Evolutionary conservation across 2,888 invertebrate species (phyloP), one percentile per base, ranked within the genome.

Genomic region (Cosmorhoe ocellata): DNA sequence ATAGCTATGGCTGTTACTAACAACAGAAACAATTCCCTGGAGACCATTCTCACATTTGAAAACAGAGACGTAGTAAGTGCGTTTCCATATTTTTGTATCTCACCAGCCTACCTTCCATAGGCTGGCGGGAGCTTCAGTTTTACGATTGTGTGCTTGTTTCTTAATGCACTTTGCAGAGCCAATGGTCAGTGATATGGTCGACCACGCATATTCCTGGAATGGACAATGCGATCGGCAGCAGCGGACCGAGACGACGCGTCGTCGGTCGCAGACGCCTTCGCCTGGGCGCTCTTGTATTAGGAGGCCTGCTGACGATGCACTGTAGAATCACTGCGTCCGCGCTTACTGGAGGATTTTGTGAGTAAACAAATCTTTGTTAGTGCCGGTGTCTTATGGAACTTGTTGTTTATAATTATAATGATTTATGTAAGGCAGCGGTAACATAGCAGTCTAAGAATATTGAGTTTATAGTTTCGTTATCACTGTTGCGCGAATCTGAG

Each of bases 171-270:
- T 42, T 18, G 11, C 61, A 81, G 64, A 82, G 80, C 56, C 74
- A 84, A 28, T 85, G 79, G 79, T 89, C 89, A 30, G 69, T 76
- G 53, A 70, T 81, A 54, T 83, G 84, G 83, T 89, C 89, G 49
- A 89, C 89, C 31, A 56, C 69, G 1, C 66, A 83, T 50, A 67
- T 89, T 31, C 79, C 84, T 24, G 79, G 73, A 30, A 78, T 83
- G 80, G 83, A 80, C 63, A 73, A 71, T 30, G 81, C 78, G 18
- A 65, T 74, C 12, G 74, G 79, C 47, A 61, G 46, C 47, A 49
- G 49, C 36, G 31, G 50, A 1, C 28, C 59, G 43, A 59, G 32
- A 6, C 56, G 46, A 3, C 67, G 66, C 12, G 26, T 14, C 26
- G 24, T 47, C 5, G 84, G 84, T 0, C 81, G 89, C 0, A 75